Base-by-base conservation (phyloP, 2,888 invertebrate species). In the Dryobota labecula region DNA sequence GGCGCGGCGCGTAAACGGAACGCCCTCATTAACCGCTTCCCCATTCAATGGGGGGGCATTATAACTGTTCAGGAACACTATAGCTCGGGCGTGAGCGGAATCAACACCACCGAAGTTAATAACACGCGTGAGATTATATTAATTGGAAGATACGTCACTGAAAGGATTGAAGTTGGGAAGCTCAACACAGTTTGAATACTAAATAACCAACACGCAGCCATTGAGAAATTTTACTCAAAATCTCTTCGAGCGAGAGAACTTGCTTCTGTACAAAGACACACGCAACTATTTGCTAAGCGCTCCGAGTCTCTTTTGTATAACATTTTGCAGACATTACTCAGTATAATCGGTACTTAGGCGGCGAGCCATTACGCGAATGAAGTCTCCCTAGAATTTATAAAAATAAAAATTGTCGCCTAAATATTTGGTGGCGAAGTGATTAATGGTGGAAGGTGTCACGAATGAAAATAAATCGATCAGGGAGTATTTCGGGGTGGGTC, bases 1-100 rank as follows among this genome's bases (percentile, higher is more conserved):
- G 78, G 73, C 77, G 76, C 71, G 64, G 76, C 66, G 83, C 77
- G 84, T 80, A 73, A 83, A 81, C 85, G 86, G 87, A 86, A 87
- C 87, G 83, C 86, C 75, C 87, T 90, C 90, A 90, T 90, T 90
- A 90, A 84, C 85, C 82, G 86, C 83, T 86, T 83, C 86, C 87
- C 84, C 84, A 54, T 24, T 53, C 72, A 18, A 36, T 27, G 36
- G 74, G 62, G 66, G 30, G 38, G 38, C 73, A 57, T 72, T 72
- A 62, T 72, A 69, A 84, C 70, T 77, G 84, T 69, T 77, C 70
- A 60, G 74, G 65, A 70, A 69, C 82, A 79, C 86, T 84, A 86
- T 62, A 77, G 69, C 63, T 53, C 51, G 75, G 27, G 73, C 84
- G 86, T 84, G 85, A 75, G 81, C 76, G 58, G 86, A 76, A 79